Conservation (phyloP, 2,797 vertebrate genomes). For the Oryzias sinensis region DNA sequence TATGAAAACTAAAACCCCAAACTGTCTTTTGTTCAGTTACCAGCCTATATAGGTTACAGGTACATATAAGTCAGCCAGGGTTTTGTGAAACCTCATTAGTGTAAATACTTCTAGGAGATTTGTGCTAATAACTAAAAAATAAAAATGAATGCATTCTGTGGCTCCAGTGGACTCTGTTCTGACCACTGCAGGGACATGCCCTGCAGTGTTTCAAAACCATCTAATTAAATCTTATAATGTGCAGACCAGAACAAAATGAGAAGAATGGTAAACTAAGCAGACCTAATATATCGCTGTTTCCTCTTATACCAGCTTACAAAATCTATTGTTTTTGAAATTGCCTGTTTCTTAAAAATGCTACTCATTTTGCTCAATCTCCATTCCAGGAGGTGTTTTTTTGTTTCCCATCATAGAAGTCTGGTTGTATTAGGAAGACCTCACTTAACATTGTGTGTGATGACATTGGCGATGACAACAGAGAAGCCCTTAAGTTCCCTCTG, state of each 20-base stretch:
- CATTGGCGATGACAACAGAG: not conserved
- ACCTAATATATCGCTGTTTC: slow-evolving; percentile 47
- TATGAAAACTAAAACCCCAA: slow-evolving; percentile 55
- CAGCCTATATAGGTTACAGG: slow-evolving; percentile 48
- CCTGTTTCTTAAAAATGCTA: too few relatives aligned
- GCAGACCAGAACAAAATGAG: slow-evolving; percentile 61
- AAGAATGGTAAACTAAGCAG: slow-evolving; percentile 49
- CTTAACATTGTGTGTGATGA: too few relatives aligned
- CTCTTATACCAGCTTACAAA: slow-evolving; percentile 30
- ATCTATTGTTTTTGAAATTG: too few relatives aligned
- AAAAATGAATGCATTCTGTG: slow-evolving; percentile 70
- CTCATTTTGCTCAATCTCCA: too few relatives aligned
- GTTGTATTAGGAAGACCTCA: too few relatives aligned
- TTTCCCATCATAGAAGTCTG: too few relatives aligned
- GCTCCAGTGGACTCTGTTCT: slow-evolving; percentile 56
- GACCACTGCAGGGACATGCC: slow-evolving; percentile 65
- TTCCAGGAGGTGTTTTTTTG: too few relatives aligned
- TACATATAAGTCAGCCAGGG: slow-evolving; percentile 69
- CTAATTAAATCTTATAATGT: slow-evolving; percentile 74
- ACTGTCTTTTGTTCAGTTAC: slow-evolving; percentile 63
- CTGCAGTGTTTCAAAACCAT: slow-evolving; percentile 70
- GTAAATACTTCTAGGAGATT: slow-evolving; percentile 79
- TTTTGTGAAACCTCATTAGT: slow-evolving; percentile 74
- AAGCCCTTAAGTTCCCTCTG: not conserved
- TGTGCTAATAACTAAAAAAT: slow-evolving; percentile 80